Evolutionary conservation across 2,888 invertebrate genomes (phyloP).

Genomic region (Altica lythri): DNA sequence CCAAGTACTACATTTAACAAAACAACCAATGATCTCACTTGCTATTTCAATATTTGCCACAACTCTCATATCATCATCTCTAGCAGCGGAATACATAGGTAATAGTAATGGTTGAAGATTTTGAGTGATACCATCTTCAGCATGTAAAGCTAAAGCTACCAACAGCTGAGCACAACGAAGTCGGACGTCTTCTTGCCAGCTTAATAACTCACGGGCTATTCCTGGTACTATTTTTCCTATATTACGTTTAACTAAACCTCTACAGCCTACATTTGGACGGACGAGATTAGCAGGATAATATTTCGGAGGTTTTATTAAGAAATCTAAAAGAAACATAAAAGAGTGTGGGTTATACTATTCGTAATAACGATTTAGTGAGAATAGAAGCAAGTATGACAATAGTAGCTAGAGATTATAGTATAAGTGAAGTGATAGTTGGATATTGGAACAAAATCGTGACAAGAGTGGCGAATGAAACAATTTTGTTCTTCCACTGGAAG

Average conservation of each 20-base stretch:
- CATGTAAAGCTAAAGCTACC: slow-evolving; percentile 68
- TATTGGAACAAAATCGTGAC: too few species aligned
- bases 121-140: slow-evolving; percentile 75
- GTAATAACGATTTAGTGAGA: too few species aligned
- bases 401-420: too few species aligned
- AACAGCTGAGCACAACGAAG: slow-evolving; percentile 76
- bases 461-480: too few species aligned
- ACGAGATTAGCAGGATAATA: slow-evolving; percentile 75
- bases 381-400: too few species aligned
- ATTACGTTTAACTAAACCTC: slow-evolving; percentile 76
- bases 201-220: slow-evolving; percentile 69
- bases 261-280: slow-evolving; percentile 88
- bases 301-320: slow-evolving; percentile 65
- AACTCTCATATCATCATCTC: slow-evolving; percentile 64
- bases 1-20: slow-evolving; percentile 72
- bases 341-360: background rate
- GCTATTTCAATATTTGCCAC: slow-evolving; percentile 59
- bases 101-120: slow-evolving; percentile 64
- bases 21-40: slow-evolving; percentile 73
- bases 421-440: too few species aligned
- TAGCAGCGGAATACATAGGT: slow-evolving; percentile 61
- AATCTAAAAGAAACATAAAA: slow-evolving; percentile 60
- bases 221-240: slow-evolving; percentile 75
- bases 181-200: slow-evolving; percentile 74
- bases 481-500: too few species aligned